phyloP scores from a whole-genome alignment of 2,797 vertebrate genomes.

The Miichthys miiuy region DNA sequence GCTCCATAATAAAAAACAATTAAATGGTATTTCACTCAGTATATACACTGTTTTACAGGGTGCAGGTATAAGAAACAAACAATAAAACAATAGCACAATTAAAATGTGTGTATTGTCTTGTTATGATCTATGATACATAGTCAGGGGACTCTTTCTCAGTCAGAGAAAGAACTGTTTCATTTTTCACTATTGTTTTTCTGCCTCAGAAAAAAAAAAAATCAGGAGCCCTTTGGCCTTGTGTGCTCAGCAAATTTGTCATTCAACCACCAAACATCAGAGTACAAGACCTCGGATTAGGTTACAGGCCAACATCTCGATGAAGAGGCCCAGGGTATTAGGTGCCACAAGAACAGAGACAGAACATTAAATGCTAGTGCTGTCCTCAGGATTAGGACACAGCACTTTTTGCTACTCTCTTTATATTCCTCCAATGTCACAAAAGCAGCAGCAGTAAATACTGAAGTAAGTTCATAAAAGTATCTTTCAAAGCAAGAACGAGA shows the following conservation, averaged over 20 bases:
- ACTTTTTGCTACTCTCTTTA: constrained; percentile 25
- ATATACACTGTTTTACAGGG: background rate
- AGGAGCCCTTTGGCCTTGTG: constrained; percentile 33
- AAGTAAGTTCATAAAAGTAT: constrained; percentile 72
- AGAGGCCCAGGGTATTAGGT: constrained; percentile 20
- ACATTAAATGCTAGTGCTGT: constrained; percentile 59
- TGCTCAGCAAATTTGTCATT: constrained; percentile 40
- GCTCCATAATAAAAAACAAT: background rate
- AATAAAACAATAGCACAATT: background rate
- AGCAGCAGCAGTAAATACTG: constrained; percentile 63
- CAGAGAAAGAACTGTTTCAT: background rate
- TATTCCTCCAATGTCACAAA: constrained; percentile 45
- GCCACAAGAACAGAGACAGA: constrained; percentile 40
- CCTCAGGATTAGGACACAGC: constrained; percentile 42
- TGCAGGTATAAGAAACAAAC: background rate
- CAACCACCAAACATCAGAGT: constrained; percentile 33
- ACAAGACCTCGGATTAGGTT: constrained; percentile 52
- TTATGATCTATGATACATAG: background rate
- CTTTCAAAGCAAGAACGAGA: constrained; percentile 63
- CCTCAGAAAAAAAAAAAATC: background rate
- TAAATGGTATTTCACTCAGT: background rate
- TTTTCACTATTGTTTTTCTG: constrained; percentile 16
- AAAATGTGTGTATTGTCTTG: background rate
- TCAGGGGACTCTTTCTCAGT: background rate
- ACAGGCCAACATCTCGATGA: constrained; percentile 43